phyloP scores from a whole-genome alignment of 2,113 vertebrate species.

The Lepisosteus oculatus region DNA sequence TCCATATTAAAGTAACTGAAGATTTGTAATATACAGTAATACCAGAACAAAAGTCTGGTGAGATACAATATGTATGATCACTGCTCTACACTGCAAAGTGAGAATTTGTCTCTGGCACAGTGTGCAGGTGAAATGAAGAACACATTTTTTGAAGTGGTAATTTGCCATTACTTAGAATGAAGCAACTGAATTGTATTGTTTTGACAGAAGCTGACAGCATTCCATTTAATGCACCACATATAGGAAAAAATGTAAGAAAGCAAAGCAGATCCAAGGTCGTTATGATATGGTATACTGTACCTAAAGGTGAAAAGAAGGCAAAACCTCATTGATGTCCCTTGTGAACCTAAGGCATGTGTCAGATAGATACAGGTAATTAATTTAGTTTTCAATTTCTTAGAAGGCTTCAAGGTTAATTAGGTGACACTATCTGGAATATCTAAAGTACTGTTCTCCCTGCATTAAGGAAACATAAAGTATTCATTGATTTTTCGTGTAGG shows the following conservation, averaged over 20 bases:
- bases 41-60: too few relatives aligned
- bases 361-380: background rate
- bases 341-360: background rate
- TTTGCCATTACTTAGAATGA: constrained; percentile 48
- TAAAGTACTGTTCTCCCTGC: background rate
- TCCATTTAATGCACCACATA: constrained; percentile 42
- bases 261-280: background rate
- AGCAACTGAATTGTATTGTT: constrained; percentile 62
- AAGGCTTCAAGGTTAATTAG: constrained; percentile 4
- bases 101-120: background rate
- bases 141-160: constrained; percentile 62
- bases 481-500: too few relatives aligned
- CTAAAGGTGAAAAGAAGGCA: background rate
- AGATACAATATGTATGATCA: too few relatives aligned
- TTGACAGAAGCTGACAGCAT: constrained; percentile 48
- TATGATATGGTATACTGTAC: background rate
- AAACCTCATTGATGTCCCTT: background rate
- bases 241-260: constrained; percentile 17
- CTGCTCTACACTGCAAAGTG: too few relatives aligned
- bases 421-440: background rate
- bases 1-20: too few relatives aligned
- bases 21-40: too few relatives aligned
- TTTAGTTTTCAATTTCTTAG: background rate
- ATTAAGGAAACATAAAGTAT: too few relatives aligned
- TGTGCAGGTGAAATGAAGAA: background rate